These are phyloP conservation scores for Acleris laterana DNA, from an alignment of 2,888 invertebrate genomes.

Conservation along the genomic window DNA sequence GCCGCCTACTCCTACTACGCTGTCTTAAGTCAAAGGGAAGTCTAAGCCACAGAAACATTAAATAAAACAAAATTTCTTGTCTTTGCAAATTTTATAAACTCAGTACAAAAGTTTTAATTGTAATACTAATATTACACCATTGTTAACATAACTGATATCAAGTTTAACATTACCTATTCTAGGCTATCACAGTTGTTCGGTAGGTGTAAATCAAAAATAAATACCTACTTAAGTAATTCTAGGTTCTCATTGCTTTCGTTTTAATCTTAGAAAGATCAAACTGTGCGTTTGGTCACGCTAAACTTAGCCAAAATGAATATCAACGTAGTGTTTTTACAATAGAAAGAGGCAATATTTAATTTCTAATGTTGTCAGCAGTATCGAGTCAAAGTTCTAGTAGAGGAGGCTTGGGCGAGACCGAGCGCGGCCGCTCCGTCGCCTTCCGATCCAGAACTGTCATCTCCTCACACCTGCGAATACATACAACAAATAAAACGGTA, in stretches of 20 bases:
- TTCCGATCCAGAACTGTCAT: conserved; percentile 73
- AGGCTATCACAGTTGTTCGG: conserved; percentile 78
- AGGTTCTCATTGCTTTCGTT: conserved; percentile 17
- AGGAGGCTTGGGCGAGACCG: conserved; percentile 69
- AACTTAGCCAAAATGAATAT: conserved; percentile 3
- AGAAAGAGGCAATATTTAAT: conserved; percentile 14
- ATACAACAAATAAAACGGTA: conserved; percentile 3
- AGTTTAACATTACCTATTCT: conserved; percentile 53
- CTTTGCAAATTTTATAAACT: conserved; percentile 34
- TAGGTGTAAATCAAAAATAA: conserved; percentile 56
- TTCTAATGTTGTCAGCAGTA: conserved; percentile 20
- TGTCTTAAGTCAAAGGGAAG: conserved; percentile 63
- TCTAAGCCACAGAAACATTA: conserved; percentile 35
- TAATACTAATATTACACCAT: conserved; percentile 25
- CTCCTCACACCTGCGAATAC: conserved; percentile 71
- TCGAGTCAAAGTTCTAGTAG: conserved; percentile 67
- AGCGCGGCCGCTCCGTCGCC: conserved; percentile 64
- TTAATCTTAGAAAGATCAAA: neutral
- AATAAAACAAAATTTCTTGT: conserved; percentile 20
- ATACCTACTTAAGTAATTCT: conserved; percentile 25
- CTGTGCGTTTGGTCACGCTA: conserved; percentile 13
- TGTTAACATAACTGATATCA: conserved; percentile 31
- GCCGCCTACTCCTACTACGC: conserved; percentile 74
- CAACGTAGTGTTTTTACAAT: conserved; percentile 4
- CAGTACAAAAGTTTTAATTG: conserved; percentile 37